Evolutionary conservation across 2,797 vertebrate genomes (phyloP), one percentile per base, ranked within the genome.

Genomic region (Novumbra hubbsi): DNA sequence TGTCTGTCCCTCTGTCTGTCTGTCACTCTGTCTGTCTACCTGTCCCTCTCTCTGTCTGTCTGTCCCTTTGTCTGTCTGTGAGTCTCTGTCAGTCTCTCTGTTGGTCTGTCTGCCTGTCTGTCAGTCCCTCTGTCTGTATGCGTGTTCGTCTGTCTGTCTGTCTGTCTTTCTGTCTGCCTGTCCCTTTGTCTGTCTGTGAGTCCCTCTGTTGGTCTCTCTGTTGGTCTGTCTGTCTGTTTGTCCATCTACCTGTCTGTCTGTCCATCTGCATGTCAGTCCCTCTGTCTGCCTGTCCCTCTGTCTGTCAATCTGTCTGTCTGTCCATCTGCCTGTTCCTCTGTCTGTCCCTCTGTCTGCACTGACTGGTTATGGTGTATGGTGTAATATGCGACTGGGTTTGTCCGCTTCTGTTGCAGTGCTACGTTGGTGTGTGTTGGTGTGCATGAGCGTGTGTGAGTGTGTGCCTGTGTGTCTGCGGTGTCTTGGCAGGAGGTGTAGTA

Each of bases 401-500:
- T 28, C 19, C 11, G 27, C 12, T 62, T 62, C 57, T 62, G 27
- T 16, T 32, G 14, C 2, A 6, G 7, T 52, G 48, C 73, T 62
- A 67, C 74, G 8, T 73, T 65, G 71, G 70, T 60, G 69, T 71
- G 27, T 21, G 19, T 70, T 27, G 8, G 24, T 48, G 48, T n/a
- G n/a, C n/a, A n/a, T n/a, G n/a, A n/a, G n/a, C n/a, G n/a, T 69
- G 75, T 79, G 27, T 75, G 65, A 69, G 76, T 76, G 78, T 85
- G 49, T 79, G 38, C 73, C 55, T 72, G 70, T 84, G 17, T 38
- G 19, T 73, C 80, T 78, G 81, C 67, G 81, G 82, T 83, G 78
- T 83, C 34, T n/a, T n/a, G n/a, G n/a, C n/a, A 6, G 49, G 86
- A 83, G 82, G 79, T 78, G 74, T 79, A 76, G 66, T 52, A 12